Conservation (phyloP, 2,888 invertebrate species). For the Plagodis dolabraria region DNA sequence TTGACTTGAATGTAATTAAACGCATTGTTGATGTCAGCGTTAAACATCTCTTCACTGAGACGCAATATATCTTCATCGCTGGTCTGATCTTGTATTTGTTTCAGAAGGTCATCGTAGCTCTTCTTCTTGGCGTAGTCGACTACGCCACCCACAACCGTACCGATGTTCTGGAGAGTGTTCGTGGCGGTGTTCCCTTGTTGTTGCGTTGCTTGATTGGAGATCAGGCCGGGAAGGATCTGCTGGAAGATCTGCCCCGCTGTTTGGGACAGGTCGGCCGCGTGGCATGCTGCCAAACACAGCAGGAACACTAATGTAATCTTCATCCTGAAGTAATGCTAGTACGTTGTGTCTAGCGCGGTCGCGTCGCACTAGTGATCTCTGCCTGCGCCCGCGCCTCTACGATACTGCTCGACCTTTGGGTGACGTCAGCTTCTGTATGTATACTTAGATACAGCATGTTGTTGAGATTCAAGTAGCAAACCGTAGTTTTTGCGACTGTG, state of each 20-base stretch:
- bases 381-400: slow-evolving; percentile 58
- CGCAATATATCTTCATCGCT: slow-evolving; percentile 88
- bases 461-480: slow-evolving; percentile 68
- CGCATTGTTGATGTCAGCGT: slow-evolving; percentile 90
- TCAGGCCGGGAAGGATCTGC: slow-evolving; percentile 72
- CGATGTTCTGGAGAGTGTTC: slow-evolving; percentile 74
- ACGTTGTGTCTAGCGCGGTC: slow-evolving; percentile 69
- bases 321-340: slow-evolving; percentile 57
- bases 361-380: slow-evolving; percentile 78
- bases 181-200: slow-evolving; percentile 72
- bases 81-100: slow-evolving; percentile 79
- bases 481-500: slow-evolving; percentile 67
- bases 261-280: slow-evolving; percentile 70
- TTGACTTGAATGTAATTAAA: slow-evolving; percentile 88
- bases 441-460: slow-evolving; percentile 60
- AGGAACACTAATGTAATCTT: slow-evolving; percentile 61
- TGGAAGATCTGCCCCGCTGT: slow-evolving; percentile 80
- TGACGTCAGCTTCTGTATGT: slow-evolving; percentile 70
- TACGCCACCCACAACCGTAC: slow-evolving; percentile 78
- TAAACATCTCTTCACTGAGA: slow-evolving; percentile 89
- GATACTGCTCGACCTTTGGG: slow-evolving; percentile 74
- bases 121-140: slow-evolving; percentile 80
- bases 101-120: slow-evolving; percentile 74
- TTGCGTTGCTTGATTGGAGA: slow-evolving; percentile 64
- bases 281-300: slow-evolving; percentile 57